Conservation (phyloP, 2,113 vertebrate species). For the Lagenorhynchus albirostris region DNA sequence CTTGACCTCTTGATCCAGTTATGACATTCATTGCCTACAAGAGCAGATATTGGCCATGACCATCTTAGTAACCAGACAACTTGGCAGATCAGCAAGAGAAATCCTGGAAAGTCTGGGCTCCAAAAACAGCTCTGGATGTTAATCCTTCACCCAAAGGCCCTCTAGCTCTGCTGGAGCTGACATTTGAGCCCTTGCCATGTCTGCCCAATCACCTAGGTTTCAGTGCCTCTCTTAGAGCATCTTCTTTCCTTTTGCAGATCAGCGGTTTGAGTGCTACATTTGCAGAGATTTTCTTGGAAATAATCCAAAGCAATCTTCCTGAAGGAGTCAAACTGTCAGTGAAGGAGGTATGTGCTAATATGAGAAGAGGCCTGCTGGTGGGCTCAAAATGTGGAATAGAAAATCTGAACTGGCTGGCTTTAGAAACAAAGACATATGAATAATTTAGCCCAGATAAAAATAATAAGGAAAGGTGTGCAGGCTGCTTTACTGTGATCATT, state of each 20-base stretch:
- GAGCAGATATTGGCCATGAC: neutral
- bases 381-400: neutral
- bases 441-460: constrained; percentile 1
- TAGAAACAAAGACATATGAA: neutral
- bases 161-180: neutral
- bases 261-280: constrained; percentile 81
- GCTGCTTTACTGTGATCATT: neutral
- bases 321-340: constrained; percentile 91
- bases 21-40: neutral
- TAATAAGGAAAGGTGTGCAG: neutral
- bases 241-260: constrained; percentile 82
- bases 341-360: constrained; percentile 83
- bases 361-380: neutral
- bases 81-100: constrained; percentile 14
- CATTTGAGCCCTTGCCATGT: neutral
- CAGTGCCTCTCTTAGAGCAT: neutral
- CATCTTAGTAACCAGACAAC: neutral
- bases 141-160: neutral
- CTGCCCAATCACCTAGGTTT: neutral
- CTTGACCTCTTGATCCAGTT: constrained; percentile 10
- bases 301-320: constrained; percentile 90
- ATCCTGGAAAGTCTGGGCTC: neutral
- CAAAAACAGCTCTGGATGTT: neutral
- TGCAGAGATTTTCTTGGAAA: constrained; percentile 89
- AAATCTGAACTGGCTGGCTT: neutral